phyloP scores from a whole-genome alignment of 1,140 invertebrate species.

The Bombus polaris region DNA sequence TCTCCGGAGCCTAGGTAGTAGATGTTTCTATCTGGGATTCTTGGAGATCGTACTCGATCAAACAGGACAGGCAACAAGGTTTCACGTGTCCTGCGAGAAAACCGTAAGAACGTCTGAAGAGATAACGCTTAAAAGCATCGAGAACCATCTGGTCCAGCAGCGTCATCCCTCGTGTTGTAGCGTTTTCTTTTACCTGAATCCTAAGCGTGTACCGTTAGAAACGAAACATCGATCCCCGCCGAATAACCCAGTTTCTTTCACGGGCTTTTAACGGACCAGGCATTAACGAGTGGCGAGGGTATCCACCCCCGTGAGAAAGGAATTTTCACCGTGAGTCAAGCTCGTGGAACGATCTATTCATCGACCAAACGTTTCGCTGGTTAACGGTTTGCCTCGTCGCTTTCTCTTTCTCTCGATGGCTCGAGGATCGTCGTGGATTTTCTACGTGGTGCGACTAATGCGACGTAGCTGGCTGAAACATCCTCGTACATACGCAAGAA shows the following conservation, averaged over 20 bases:
- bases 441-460: conserved; percentile 14
- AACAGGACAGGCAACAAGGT: too few relatives aligned
- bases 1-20: rapidly evolving
- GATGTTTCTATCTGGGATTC: too few relatives aligned
- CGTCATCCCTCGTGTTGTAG: neutral
- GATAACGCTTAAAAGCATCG: conserved; percentile 33
- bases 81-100: neutral
- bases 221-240: conserved; percentile 26
- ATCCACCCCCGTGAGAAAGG: conserved; percentile 56
- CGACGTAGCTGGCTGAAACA: neutral
- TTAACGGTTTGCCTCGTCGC: neutral
- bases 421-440: conserved; percentile 8
- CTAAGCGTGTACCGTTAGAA: conserved; percentile 50
- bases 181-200: conserved; percentile 50
- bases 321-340: conserved; percentile 17
- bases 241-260: conserved; percentile 62
- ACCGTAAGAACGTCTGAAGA: neutral
- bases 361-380: neutral
- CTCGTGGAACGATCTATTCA: neutral
- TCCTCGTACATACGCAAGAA: neutral
- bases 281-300: conserved; percentile 39
- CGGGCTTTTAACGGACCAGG: conserved; percentile 54
- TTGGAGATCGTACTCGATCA: neutral
- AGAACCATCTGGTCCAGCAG: conserved; percentile 18
- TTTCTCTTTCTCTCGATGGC: conserved; percentile 27